These are phyloP conservation scores for Elysia crispata DNA, from an alignment of 2,888 invertebrate genomes.

Conservation along the genomic window DNA sequence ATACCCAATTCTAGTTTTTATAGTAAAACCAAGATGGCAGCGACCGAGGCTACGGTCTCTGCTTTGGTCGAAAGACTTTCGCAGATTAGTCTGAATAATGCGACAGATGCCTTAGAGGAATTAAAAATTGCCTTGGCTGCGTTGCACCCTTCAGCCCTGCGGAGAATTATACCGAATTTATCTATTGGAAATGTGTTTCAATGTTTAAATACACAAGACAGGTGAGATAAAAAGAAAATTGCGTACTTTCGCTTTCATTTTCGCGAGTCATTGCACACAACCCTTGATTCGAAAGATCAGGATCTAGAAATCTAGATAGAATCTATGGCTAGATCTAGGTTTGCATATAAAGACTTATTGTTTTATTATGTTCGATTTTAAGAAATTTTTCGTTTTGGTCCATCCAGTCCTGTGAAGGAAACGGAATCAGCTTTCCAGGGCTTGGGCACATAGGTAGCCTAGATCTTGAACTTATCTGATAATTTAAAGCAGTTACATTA, in stretches of 20 bases:
- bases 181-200: conserved; percentile 65
- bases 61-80: conserved; percentile 56
- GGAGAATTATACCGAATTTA: conserved; percentile 61
- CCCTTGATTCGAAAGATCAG: no score
- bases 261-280: neutral
- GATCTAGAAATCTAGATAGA: no score
- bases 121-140: conserved; percentile 62
- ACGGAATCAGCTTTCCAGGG: no score
- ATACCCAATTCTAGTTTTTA: neutral
- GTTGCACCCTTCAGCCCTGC: conserved; percentile 56
- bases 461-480: no score
- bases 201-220: conserved; percentile 64
- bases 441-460: no score
- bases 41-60: conserved; percentile 22
- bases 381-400: no score
- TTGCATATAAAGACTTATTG: no score
- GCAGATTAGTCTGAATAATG: conserved; percentile 55
- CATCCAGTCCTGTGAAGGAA: no score
- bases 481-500: no score
- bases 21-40: conserved; percentile 28
- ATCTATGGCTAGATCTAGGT: no score
- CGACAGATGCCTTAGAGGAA: conserved; percentile 61
- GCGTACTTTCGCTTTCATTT: conserved; percentile 34
- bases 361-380: no score
- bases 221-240: conserved; percentile 52